A percentile compares a stretch with the other conserved stretches of the same genome.
Conservation (phyloP, 2,888 invertebrate species). For the Caenorhabditis afra region DNA sequence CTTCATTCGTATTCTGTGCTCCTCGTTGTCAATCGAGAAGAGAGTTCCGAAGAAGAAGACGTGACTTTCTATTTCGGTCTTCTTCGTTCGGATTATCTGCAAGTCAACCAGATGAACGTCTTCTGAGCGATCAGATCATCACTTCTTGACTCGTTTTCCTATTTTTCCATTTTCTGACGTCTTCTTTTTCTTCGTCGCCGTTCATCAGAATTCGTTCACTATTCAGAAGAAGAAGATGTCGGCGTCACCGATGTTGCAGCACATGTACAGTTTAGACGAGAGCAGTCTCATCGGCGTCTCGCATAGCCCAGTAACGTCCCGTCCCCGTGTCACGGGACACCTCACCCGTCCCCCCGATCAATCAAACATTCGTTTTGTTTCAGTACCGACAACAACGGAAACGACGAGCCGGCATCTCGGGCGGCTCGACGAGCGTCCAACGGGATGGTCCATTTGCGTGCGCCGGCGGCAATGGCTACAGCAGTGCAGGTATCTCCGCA, state of each 20-base stretch:
- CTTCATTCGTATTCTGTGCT: too few relatives aligned
- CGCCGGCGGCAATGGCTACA: conserved; percentile 65
- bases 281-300: conserved; percentile 52
- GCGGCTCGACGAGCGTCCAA: conserved; percentile 60
- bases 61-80: too few relatives aligned
- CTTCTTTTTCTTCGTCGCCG: not conserved
- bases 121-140: too few relatives aligned
- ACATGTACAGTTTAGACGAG: conserved; percentile 70
- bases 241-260: conserved; percentile 62
- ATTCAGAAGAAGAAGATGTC: conserved; percentile 39
- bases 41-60: too few relatives aligned
- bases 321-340: not conserved
- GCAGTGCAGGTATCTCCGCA: conserved; percentile 61
- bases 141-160: too few relatives aligned
- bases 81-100: too few relatives aligned
- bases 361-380: conserved; percentile 16
- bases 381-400: conserved; percentile 70
- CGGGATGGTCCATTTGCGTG: conserved; percentile 62
- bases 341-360: not conserved
- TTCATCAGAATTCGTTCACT: not conserved
- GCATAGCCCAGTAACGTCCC: conserved; percentile 38
- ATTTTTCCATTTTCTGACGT: not conserved
- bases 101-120: too few relatives aligned
- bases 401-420: conserved; percentile 67
- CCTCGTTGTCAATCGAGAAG: too few relatives aligned